Percentiles rank a stretch among this genome's conserved stretches.
Evolutionary conservation across 2,888 invertebrate genomes (phyloP).

Genomic region (Mesoligia furuncula): DNA sequence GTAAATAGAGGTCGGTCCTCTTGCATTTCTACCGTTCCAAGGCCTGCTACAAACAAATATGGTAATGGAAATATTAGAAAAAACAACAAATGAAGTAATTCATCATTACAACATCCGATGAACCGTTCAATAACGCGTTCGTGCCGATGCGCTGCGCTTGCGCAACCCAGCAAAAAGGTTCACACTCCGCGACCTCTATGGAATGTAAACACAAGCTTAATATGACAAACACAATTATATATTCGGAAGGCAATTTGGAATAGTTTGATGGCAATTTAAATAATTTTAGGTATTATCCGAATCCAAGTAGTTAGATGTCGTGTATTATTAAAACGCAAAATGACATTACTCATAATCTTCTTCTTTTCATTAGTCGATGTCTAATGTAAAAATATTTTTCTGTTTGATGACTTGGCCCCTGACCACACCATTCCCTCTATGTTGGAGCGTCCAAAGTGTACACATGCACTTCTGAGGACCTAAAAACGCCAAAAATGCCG

Average conservation of each 20-base stretch:
- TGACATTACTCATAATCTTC: background rate
- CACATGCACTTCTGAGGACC: background rate
- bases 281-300: conserved; percentile 2
- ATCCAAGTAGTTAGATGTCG: background rate
- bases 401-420: background rate
- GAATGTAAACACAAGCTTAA: conserved; percentile 59
- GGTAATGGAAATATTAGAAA: conserved; percentile 14
- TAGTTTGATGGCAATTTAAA: conserved; percentile 24
- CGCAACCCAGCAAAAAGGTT: conserved; percentile 57
- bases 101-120: conserved; percentile 57
- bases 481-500: background rate
- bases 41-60: conserved; percentile 1
- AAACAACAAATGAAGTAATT: conserved; percentile 47
- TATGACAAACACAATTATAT: conserved; percentile 51
- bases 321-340: conserved; percentile 11
- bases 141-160: conserved; percentile 43
- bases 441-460: background rate
- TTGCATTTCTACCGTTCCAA: conserved; percentile 4
- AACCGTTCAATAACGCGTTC: conserved; percentile 54
- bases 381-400: background rate
- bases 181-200: conserved; percentile 55
- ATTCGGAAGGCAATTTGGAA: conserved; percentile 40
- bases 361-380: background rate
- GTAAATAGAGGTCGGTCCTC: background rate
- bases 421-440: background rate